Base-by-base conservation (phyloP, 2,797 vertebrate genomes). In the Epinephelus coioides region DNA sequence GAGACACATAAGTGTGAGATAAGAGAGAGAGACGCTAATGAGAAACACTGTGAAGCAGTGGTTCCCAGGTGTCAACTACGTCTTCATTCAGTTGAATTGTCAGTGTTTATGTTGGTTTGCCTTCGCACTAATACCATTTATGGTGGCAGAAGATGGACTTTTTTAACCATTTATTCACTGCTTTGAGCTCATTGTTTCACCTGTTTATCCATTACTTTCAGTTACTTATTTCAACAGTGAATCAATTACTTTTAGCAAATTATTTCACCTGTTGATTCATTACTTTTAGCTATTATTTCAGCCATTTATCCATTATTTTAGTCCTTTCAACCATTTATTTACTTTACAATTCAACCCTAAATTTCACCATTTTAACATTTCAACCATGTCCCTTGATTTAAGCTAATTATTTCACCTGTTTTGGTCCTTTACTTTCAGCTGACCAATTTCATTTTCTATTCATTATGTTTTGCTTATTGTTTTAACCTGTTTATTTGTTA, bases 1-100 rank as follows among this genome's bases (percentile, higher is more conserved):
- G 47, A 72, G 12, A 65, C 56, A 51, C 34, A 44, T 34, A 30
- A 71, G 55, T 55, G 25, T 49, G 68, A 73, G 68, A 80, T 56
- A 68, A 68, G 30, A 76, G 47, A 25, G 11, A 47, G 21, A 61
- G 55, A 75, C 54, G 47, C 30, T 67, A 38, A 75, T 70, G 59
- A 71, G 46, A 73, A 65, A 78, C 10, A 13, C 55, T 54, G 44
- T 3, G 23, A 23, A 70, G 47, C 17, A 12, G 60, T 19, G n/a
- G 25, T 62, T 47, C 60, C 38, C 14, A 43, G 23, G 44, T 7
- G 27, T 18, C 30, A 47, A 6, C 66, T 11, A 0, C 27, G 38
- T 8, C 30, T 38, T 25, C 19, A 21, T 40, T 25, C 25, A 30
- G 2, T 5, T 27, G 21, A 51, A 27, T 43, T 51, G 44, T 44